phyloP scores from a whole-genome alignment of 2,888 invertebrate genomes.

The Gortyna flavago region DNA sequence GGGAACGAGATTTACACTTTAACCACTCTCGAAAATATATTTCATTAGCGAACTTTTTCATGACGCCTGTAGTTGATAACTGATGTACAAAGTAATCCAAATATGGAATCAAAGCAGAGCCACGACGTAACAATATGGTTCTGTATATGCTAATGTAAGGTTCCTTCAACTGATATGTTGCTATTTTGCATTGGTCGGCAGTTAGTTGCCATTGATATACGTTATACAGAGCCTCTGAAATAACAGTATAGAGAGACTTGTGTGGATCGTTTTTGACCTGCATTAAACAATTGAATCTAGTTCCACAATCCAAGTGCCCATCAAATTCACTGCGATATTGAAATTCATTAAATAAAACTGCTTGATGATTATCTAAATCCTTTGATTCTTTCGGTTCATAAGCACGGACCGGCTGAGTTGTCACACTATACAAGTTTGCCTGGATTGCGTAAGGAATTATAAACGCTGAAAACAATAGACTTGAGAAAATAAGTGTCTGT shows the following conservation, averaged over 20 bases:
- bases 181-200: constrained; percentile 60
- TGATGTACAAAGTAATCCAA: constrained; percentile 51
- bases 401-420: constrained; percentile 65
- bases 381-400: constrained; percentile 58
- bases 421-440: constrained; percentile 68
- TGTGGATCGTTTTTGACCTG: constrained; percentile 49
- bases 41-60: constrained; percentile 41
- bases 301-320: constrained; percentile 54
- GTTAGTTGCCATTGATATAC: constrained; percentile 61
- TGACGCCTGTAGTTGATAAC: constrained; percentile 45
- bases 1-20: constrained; percentile 57
- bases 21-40: constrained; percentile 55
- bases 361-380: constrained; percentile 55
- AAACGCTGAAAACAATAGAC: constrained; percentile 68
- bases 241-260: constrained; percentile 63
- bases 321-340: not conserved
- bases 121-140: constrained; percentile 70
- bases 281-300: constrained; percentile 65
- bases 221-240: constrained; percentile 52
- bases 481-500: constrained; percentile 61
- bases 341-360: constrained; percentile 41
- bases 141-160: constrained; percentile 52
- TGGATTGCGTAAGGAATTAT: constrained; percentile 70
- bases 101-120: constrained; percentile 64
- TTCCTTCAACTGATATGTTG: constrained; percentile 63